These are phyloP conservation scores for Sitophilus oryzae DNA, from an alignment of 1,140 invertebrate species.

Conservation along the genomic window DNA sequence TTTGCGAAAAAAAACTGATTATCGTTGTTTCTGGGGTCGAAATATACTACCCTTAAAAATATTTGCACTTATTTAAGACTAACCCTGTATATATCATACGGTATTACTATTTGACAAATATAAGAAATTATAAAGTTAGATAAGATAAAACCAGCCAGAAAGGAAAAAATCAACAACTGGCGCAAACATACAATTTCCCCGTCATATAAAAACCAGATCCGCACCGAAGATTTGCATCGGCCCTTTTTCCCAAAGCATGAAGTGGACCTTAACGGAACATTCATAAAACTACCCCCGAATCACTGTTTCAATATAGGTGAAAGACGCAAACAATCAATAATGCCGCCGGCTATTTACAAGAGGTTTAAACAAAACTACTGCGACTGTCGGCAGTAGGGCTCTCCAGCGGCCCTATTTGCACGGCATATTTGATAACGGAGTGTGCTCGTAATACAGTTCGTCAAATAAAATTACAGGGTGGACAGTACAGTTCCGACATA, in stretches of 20 bases:
- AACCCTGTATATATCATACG: too few relatives aligned
- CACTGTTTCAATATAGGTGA: constrained; percentile 32
- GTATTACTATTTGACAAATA: too few relatives aligned
- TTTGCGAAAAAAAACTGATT: too few relatives aligned
- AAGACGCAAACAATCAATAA: constrained; percentile 29
- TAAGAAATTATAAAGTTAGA: too few relatives aligned
- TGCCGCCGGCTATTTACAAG: constrained; percentile 11
- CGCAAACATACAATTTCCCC: not conserved
- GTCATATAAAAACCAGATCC: not conserved
- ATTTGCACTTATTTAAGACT: too few relatives aligned
- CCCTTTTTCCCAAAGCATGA: constrained; percentile 15
- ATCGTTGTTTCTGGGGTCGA: too few relatives aligned
- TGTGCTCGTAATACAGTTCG: not conserved
- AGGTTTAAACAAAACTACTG: constrained; percentile 23
- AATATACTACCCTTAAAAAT: too few relatives aligned
- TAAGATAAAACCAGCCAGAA: too few relatives aligned
- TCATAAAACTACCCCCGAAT: constrained; percentile 30
- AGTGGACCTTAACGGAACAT: constrained; percentile 10
- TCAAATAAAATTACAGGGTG: not conserved
- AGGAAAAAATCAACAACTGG: too few relatives aligned
- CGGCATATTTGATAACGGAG: not conserved
- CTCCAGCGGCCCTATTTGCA: not conserved
- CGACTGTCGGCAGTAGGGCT: not conserved
- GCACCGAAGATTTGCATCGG: constrained; percentile 23
- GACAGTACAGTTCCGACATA: too few relatives aligned